phyloP scores from a whole-genome alignment of 2,797 vertebrate genomes.

The Margarornis squamiger region DNA sequence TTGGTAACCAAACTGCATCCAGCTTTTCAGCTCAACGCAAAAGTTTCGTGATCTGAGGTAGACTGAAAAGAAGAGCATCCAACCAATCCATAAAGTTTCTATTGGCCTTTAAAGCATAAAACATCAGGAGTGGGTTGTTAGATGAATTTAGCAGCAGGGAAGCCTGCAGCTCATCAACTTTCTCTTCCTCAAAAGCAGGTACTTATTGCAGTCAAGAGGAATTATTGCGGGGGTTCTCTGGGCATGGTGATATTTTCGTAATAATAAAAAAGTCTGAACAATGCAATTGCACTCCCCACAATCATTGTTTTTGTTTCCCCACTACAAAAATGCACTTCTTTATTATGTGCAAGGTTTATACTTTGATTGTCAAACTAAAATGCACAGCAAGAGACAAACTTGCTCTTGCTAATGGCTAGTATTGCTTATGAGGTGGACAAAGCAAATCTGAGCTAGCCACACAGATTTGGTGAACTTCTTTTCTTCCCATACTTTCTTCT shows the following conservation, averaged over 20 bases:
- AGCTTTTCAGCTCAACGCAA: constrained; percentile 19
- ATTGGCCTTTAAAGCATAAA: constrained; percentile 75
- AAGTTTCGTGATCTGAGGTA: constrained; percentile 49
- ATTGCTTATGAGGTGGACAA: background rate
- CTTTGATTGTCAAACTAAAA: background rate
- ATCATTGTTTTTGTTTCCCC: constrained; percentile 49
- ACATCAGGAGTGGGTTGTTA: constrained; percentile 74
- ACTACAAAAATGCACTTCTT: constrained; percentile 20
- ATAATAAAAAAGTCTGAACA: constrained; percentile 59
- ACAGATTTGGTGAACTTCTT: background rate
- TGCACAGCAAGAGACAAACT: background rate
- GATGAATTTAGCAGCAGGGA: constrained; percentile 81
- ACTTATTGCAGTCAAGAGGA: constrained; percentile 79
- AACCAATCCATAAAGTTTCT: constrained; percentile 67
- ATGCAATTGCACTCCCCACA: constrained; percentile 29
- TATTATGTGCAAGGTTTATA: background rate
- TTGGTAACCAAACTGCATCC: background rate
- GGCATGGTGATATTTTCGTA: constrained; percentile 60
- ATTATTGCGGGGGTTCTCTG: constrained; percentile 72
- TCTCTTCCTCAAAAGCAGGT: constrained; percentile 75
- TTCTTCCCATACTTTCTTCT: background rate
- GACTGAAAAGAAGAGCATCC: constrained; percentile 53
- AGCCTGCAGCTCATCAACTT: constrained; percentile 77
- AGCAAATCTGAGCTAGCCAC: background rate
- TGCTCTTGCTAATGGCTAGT: background rate